Conservation (phyloP, 1,140 invertebrate species). For the Drosophila subobscura region DNA sequence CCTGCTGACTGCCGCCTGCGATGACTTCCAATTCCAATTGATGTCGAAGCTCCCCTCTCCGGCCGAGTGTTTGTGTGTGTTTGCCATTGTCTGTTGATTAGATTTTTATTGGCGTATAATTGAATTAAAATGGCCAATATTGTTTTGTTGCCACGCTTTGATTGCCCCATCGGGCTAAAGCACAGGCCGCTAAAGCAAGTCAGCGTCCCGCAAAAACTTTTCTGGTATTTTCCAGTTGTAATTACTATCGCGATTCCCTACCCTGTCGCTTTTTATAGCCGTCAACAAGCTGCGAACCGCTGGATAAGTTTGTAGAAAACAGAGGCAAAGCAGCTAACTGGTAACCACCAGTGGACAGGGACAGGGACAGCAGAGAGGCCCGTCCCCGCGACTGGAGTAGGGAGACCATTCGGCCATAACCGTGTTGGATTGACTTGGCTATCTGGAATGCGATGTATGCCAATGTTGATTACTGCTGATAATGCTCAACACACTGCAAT, state of each 20-base stretch:
- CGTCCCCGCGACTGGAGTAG: conserved; percentile 12
- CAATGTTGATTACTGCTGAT: conserved; percentile 34
- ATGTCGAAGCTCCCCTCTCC: background rate
- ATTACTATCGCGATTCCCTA: conserved; percentile 48
- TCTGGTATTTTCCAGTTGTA: conserved; percentile 81
- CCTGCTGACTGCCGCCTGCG: background rate
- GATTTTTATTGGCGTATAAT: conserved; percentile 77
- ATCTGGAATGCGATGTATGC: conserved; percentile 25
- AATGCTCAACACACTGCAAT: background rate
- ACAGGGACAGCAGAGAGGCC: conserved; percentile 26
- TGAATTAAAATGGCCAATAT: conserved; percentile 72
- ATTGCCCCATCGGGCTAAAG: conserved; percentile 51
- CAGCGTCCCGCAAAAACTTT: conserved; percentile 32
- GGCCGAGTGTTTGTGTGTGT: conserved; percentile 9
- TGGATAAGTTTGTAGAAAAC: conserved; percentile 12
- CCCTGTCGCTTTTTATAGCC: conserved; percentile 26
- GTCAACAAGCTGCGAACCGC: conserved; percentile 19
- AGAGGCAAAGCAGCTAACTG: conserved; percentile 6
- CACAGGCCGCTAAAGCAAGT: conserved; percentile 40
- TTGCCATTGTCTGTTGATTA: conserved; percentile 60
- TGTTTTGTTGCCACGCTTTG: conserved; percentile 72
- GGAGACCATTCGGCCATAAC: conserved; percentile 1
- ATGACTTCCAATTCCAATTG: conserved; percentile 21
- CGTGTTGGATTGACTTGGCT: conserved; percentile 2
- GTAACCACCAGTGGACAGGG: conserved; percentile 20